Evolutionary conservation across 1,140 invertebrate species (phyloP), one percentile per base, ranked within the genome.

Genomic region (Prorops nasuta): DNA sequence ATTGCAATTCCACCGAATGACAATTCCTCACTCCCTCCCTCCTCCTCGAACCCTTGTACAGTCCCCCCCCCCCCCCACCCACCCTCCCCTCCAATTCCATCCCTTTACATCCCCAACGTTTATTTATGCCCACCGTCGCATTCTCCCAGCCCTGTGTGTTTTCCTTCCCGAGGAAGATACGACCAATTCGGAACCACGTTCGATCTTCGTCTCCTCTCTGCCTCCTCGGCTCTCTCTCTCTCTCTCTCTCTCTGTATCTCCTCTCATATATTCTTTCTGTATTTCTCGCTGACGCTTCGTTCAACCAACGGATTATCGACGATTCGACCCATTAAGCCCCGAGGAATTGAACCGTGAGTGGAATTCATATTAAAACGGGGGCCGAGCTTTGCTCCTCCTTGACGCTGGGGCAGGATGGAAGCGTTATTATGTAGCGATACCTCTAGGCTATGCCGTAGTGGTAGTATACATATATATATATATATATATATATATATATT

Each of bases 1-100:
- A 68, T 68, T 66, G 64, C 64, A 67, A 68, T 68, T 68, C 53
- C 57, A 62, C 60, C 64, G 61, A 68, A 68, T 65, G 64, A 68
- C 63, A 60, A 58, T 62, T 58, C 52, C 52, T 37, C 54, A 39
- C 44, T 1, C 2, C 37, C 19, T 7, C 10, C 12, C 1, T n/a
- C 10, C 10, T 28, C 31, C 17, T 15, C 17, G 14, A 39, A 21
- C 21, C 18, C 31, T 37, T 31, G 21, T 43, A 22, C 19, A 39
- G 44, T 41, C 14, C 31, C 20, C 20, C 34, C 12, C 18, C 22
- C 14, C 7, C n/a, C 2, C 12, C 15, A 0, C n/a, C 2, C 12
- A 9, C 2, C 34, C 28, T 3, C 10, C 9, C 9, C 16, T 28
- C 14, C 42, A 31, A 31, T 37, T 15, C 24, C 45, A 28, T 32